These are phyloP conservation scores for Vireo griseus DNA, from an alignment of 2,797 vertebrate species.

Conservation along the genomic window DNA sequence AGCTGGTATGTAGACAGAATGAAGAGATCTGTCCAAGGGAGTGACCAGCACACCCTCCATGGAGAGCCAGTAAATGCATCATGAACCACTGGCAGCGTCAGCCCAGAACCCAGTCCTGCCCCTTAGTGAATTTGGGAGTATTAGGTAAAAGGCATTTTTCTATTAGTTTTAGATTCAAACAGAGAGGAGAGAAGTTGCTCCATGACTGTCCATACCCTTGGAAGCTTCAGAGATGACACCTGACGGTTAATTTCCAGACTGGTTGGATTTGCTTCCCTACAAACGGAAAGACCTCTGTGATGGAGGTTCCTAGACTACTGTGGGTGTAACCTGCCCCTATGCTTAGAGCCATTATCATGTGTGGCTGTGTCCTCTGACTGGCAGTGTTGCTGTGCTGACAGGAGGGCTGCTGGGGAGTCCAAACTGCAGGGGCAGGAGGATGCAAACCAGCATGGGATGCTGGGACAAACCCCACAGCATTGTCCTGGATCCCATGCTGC, in stretches of 20 bases:
- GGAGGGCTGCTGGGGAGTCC: not conserved
- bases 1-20: not conserved
- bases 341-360: not conserved
- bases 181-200: not conserved
- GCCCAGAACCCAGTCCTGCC: not conserved
- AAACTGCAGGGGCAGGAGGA: not conserved
- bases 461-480: constrained; percentile 9
- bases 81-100: not conserved
- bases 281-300: not conserved
- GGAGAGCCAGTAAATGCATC: not conserved
- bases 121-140: not conserved
- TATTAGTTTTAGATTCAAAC: not conserved
- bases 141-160: not conserved
- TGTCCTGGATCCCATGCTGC: not conserved
- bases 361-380: not conserved
- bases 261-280: not conserved
- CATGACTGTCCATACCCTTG: not conserved
- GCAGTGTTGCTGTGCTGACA: not conserved
- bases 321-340: not conserved
- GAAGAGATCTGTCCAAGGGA: not conserved
- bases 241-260: not conserved
- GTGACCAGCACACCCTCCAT: not conserved
- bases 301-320: not conserved
- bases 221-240: not conserved
- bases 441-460: constrained; percentile 8